Base-by-base conservation (phyloP, 2,797 vertebrate genomes). In the Mionectes olivaceus region DNA sequence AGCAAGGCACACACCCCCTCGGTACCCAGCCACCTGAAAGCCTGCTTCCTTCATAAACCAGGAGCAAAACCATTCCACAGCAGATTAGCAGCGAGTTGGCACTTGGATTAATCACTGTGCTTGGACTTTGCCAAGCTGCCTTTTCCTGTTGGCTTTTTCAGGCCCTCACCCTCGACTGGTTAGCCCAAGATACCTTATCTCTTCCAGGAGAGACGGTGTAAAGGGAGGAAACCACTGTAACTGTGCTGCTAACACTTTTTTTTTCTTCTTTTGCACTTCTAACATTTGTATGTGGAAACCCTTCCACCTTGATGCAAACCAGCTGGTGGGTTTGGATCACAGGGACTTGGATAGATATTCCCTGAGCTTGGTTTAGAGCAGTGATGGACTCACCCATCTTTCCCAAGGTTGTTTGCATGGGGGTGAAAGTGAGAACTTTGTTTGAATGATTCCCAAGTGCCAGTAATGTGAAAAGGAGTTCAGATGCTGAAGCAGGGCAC, bases 1-100 rank as follows among this genome's bases (percentile, higher is more conserved):
- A 0, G 27, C 27, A 39, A 13, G 6, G 23, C 10, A 11, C 43
- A 6, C 39, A 10, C 5, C 0, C 25, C 16, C n/a, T 25, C 0
- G 1, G 59, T 57, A 61, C 39, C 11, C 10, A 84, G 50, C 35
- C 73, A 59, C 78, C 43, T 1, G 1, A 52, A 27, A 1, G 0
- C 37, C 37, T 75, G 46, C 70, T 70, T 61, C 83, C 77, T 41
- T 57, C 52, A 8, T 8, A 55, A 74, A 67, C 28, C 65, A 73
- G 53, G 53, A 78, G 33, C 15, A 79, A 75, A 94, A 56, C 49
- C 71, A 28, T 61, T 27, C 80, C 77, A 59, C 23, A 28, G 52
- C 19, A 69, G 63, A 46, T 71, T 16, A 57, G 77, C 8, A 43
- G 47, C 0, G 2, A 77, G 33, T 1, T 88, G 55, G 89, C 69